Evolutionary conservation across 2,888 invertebrate genomes (phyloP).

Genomic region (Volucella bombylans): DNA sequence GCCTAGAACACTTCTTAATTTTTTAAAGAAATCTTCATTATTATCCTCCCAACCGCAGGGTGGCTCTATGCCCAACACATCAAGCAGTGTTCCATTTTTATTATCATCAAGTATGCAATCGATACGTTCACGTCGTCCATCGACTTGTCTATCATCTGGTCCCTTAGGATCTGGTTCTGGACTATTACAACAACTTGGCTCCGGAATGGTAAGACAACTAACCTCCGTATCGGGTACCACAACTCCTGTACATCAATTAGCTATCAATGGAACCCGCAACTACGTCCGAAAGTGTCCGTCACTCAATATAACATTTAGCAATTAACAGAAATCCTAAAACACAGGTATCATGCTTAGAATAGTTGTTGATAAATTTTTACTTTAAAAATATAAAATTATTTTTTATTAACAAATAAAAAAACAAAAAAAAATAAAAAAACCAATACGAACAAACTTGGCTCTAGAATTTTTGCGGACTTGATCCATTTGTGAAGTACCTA

Average conservation of each 20-base stretch:
- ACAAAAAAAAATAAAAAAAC: neutral
- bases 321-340: slow-evolving; percentile 79
- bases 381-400: neutral
- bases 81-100: slow-evolving; percentile 93
- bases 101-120: slow-evolving; percentile 91
- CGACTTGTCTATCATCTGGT: slow-evolving; percentile 87
- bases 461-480: slow-evolving; percentile 7
- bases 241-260: slow-evolving; percentile 85
- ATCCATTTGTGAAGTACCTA: too few relatives aligned
- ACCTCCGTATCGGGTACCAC: slow-evolving; percentile 86
- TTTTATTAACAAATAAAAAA: neutral
- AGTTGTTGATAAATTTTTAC: slow-evolving; percentile 18
- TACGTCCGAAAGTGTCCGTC: slow-evolving; percentile 90
- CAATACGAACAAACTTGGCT: neutral
- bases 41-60: slow-evolving; percentile 86
- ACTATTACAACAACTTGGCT: slow-evolving; percentile 93
- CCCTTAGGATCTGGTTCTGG: slow-evolving; percentile 87
- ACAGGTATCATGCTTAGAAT: slow-evolving; percentile 64
- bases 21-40: slow-evolving; percentile 84
- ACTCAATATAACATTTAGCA: slow-evolving; percentile 88
- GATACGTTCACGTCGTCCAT: slow-evolving; percentile 88
- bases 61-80: slow-evolving; percentile 94
- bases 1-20: slow-evolving; percentile 77
- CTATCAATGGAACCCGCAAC: slow-evolving; percentile 84
- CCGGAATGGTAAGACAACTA: slow-evolving; percentile 95